phyloP scores from a whole-genome alignment of 2,888 invertebrate species.

The Seira sanloemensis region DNA sequence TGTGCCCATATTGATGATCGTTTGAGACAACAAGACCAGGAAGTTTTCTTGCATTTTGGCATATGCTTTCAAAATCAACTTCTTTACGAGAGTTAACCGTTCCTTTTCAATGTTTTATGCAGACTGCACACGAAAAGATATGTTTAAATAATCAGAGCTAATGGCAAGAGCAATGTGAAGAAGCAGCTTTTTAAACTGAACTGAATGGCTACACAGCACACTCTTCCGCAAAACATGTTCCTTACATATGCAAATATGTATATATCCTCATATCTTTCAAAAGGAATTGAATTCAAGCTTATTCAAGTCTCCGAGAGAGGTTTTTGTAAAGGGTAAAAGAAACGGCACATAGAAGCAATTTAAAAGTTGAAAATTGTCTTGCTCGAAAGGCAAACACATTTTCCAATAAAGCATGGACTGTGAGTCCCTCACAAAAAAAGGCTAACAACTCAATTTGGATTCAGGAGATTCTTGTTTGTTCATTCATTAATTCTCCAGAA shows the following conservation, averaged over 20 bases:
- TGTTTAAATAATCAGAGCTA: neutral
- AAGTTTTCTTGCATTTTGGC: slow-evolving; percentile 31
- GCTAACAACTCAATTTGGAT: slow-evolving; percentile 56
- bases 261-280: neutral
- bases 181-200: neutral
- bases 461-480: slow-evolving; percentile 43
- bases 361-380: neutral
- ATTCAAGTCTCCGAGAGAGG: neutral
- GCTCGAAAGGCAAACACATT: neutral
- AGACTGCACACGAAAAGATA: neutral
- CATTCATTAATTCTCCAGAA: slow-evolving; percentile 38
- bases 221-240: neutral
- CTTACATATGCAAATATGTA: neutral
- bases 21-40: slow-evolving; percentile 23
- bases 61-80: neutral
- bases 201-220: neutral
- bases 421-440: neutral
- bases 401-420: neutral
- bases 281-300: neutral
- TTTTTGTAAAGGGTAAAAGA: too few species aligned
- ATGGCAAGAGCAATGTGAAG: neutral
- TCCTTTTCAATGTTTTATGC: neutral
- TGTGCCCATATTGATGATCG: neutral
- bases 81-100: neutral
- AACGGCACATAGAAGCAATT: too few species aligned